Percentiles rank a stretch among this genome's conserved stretches.
These are phyloP conservation scores for Echinometra lucunter DNA, from an alignment of 53 echinoderm and acorn worm genomes.

Conservation along the genomic window DNA sequence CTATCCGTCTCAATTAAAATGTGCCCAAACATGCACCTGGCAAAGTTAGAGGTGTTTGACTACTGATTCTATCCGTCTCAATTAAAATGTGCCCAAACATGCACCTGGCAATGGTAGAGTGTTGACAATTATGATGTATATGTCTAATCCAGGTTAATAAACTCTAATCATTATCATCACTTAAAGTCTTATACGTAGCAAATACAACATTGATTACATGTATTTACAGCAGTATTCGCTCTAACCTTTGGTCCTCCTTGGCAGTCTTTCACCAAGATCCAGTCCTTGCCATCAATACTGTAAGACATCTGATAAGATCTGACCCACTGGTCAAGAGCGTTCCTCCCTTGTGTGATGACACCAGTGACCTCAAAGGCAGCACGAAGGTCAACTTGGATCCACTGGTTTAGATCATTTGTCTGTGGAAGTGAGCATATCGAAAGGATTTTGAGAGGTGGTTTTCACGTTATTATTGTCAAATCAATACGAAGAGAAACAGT, in stretches of 20 bases:
- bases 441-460: too few species aligned
- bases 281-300: constrained; percentile 62
- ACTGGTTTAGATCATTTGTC: constrained; percentile 30
- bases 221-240: not conserved
- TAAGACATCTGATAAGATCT: constrained; percentile 14
- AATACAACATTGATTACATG: too few species aligned
- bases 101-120: too few species aligned
- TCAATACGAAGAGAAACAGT: not conserved
- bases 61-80: too few species aligned
- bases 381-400: constrained; percentile 57
- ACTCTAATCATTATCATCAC: too few species aligned
- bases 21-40: too few species aligned
- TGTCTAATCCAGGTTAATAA: too few species aligned
- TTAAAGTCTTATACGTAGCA: too few species aligned
- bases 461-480: not conserved
- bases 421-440: not conserved
- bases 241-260: not conserved
- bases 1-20: too few species aligned
- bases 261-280: constrained; percentile 16
- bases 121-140: too few species aligned
- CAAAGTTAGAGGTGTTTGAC: too few species aligned
- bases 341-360: constrained; percentile 52
- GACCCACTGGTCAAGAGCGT: constrained; percentile 25
- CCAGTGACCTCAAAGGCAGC: constrained; percentile 52
- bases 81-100: too few species aligned